These are phyloP conservation scores for Toxonevra muliebris DNA, from an alignment of 2,888 invertebrate species.

Conservation along the genomic window DNA sequence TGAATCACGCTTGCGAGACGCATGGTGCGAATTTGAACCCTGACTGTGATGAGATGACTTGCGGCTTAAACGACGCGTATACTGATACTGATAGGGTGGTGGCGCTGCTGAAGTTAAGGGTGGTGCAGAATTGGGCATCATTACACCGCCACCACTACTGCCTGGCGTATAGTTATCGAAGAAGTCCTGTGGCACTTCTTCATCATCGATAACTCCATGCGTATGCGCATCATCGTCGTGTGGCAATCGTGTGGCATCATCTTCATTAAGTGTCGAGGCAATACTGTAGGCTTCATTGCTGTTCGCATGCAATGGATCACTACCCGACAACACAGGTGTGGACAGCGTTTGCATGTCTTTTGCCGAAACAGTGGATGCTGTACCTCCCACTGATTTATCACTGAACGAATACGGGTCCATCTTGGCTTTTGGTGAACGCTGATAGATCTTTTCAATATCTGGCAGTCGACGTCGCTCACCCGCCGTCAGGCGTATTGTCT, in stretches of 20 bases:
- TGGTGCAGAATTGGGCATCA: conserved; percentile 34
- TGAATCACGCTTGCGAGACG: conserved; percentile 58
- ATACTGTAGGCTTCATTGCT: conserved; percentile 51
- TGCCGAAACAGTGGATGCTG: conserved; percentile 43
- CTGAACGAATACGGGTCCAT: conserved; percentile 53
- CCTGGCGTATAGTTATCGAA: conserved; percentile 57
- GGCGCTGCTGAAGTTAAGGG: conserved; percentile 38
- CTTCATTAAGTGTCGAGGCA: conserved; percentile 47
- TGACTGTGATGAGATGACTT: conserved; percentile 54
- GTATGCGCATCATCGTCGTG: conserved; percentile 40
- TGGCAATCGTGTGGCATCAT: conserved; percentile 27
- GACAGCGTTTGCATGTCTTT: conserved; percentile 27
- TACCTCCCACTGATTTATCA: conserved; percentile 25
- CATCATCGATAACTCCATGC: conserved; percentile 53
- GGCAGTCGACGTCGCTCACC: conserved; percentile 58
- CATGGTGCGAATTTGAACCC: conserved; percentile 39
- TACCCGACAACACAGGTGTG: conserved; percentile 35
- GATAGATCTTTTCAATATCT: conserved; percentile 61
- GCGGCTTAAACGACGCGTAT: conserved; percentile 57
- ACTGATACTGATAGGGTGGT: conserved; percentile 59
- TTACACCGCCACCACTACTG: conserved; percentile 39
- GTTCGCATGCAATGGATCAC: conserved; percentile 39
- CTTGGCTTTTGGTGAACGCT: conserved; percentile 57
- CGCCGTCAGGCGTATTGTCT: conserved; percentile 48
- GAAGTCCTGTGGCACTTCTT: conserved; percentile 57